Conservation (phyloP, 1,140 invertebrate genomes). For the Lasioglossum albipes region DNA sequence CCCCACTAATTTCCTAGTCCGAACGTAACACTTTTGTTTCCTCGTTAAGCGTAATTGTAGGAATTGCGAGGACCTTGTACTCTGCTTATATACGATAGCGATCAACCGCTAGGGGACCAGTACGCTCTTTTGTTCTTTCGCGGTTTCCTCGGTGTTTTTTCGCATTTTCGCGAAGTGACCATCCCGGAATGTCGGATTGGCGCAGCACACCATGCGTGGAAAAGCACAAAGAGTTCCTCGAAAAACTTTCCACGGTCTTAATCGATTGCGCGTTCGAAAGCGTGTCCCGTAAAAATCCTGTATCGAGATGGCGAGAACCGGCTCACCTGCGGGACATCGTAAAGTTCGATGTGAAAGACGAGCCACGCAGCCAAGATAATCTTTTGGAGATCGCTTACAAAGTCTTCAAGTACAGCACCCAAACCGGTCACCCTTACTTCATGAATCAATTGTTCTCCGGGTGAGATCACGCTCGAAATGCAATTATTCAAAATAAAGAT, state of each 20-base stretch:
- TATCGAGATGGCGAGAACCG: conserved; percentile 73
- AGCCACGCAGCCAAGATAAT: conserved; percentile 72
- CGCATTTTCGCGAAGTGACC: not conserved
- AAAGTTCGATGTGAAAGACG: conserved; percentile 69
- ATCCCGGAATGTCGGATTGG: conserved; percentile 51
- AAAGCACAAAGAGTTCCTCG: conserved; percentile 72
- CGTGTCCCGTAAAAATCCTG: conserved; percentile 68
- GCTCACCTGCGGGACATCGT: conserved; percentile 70
- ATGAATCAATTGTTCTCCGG: conserved; percentile 81
- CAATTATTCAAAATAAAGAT: not conserved
- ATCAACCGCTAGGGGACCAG: conserved; percentile 30
- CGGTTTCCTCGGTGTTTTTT: not conserved
- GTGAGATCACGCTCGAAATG: conserved; percentile 56
- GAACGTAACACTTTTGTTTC: conserved; percentile 37
- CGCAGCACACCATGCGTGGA: conserved; percentile 63
- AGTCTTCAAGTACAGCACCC: conserved; percentile 79
- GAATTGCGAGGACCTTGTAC: conserved; percentile 47
- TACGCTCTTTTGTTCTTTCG: conserved; percentile 2
- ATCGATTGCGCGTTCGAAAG: conserved; percentile 74
- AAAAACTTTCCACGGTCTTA: conserved; percentile 67
- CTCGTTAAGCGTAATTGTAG: conserved; percentile 50
- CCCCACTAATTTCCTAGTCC: conserved; percentile 29
- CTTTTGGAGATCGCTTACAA: conserved; percentile 74
- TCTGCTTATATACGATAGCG: conserved; percentile 38
- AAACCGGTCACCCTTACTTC: conserved; percentile 81